Percentiles rank a stretch among this genome's conserved stretches.
phyloP scores from a whole-genome alignment of 2,797 vertebrate genomes.

The Acanthis flammea region DNA sequence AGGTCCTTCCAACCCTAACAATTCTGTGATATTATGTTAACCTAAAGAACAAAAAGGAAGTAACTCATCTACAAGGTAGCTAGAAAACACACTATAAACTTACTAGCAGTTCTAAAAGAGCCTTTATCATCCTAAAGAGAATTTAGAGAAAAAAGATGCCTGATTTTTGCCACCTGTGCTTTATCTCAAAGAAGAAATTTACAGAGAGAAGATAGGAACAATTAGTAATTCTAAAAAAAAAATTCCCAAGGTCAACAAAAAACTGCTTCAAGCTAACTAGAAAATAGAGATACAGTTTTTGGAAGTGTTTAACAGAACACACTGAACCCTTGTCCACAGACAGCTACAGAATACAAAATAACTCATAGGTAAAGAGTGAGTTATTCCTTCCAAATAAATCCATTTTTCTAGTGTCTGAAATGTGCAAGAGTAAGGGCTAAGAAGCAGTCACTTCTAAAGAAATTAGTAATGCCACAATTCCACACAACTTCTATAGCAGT shows the following conservation, averaged over 20 bases:
- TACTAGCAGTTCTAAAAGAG: background rate
- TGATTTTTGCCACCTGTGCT: background rate
- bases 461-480: background rate
- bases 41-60: background rate
- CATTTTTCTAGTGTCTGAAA: background rate
- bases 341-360: background rate
- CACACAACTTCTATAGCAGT: background rate
- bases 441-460: background rate
- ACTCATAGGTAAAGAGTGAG: rapidly evolving
- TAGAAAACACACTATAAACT: background rate
- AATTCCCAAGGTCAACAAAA: background rate
- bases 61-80: background rate
- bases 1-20: background rate
- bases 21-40: background rate
- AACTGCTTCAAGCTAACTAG: background rate
- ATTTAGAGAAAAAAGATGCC: background rate
- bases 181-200: background rate
- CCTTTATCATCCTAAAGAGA: background rate
- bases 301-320: background rate
- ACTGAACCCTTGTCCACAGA: background rate
- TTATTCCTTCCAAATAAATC: background rate
- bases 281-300: background rate
- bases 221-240: background rate
- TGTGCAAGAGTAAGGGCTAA: background rate
- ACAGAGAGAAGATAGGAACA: background rate